Base-by-base conservation (phyloP, 2,113 vertebrate genomes). In the Pelodiscus sinensis region DNA sequence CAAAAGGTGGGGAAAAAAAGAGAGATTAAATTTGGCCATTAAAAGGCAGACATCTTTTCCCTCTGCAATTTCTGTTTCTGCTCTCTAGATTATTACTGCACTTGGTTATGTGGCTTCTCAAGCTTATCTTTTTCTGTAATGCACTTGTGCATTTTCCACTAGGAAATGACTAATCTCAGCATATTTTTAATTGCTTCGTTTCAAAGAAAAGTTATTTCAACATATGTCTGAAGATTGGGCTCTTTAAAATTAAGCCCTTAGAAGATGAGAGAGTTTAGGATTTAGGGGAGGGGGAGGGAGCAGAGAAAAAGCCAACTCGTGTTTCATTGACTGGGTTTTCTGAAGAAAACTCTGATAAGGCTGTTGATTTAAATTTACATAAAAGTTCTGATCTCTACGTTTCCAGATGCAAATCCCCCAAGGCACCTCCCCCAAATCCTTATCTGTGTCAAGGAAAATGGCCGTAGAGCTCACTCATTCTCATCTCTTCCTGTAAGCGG, bases 101-200 rank as follows among this genome's bases (percentile, higher is more conserved):
- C 68, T 29, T 25, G 77, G 78, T 96, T 90, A 73, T 68, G 81
- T 29, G 78, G 80, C 65, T n/a, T 7, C 0, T 6, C 21, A 15
- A 50, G 57, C 58, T 93, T 79, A 55, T 87, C 85, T 90, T 62
- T 60, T 62, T 60, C 82, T 0, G 0, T 19, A 73, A 51, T 3
- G 19, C 27, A 83, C 44, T 3, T 2, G 82, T 81, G 19, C 9
- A 0, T 81, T 79, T 81, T 77, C 88, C 3, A 1, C 10, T 90
- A 92, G 89, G 86, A 95, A 89, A 79, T 52, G 21, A 50, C 79
- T 92, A 84, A 88, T 65, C 77, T 85, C 88, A 56, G 2, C 5
- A 78, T 82, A 84, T 85, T 93, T 90, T 85, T 87, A 94, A 90
- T 94, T 90, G 90, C 92, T 87, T 91, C 21, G 50, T 93, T 95